Base-by-base conservation (phyloP, 2,113 vertebrate species). In the Microcebus murinus region DNA sequence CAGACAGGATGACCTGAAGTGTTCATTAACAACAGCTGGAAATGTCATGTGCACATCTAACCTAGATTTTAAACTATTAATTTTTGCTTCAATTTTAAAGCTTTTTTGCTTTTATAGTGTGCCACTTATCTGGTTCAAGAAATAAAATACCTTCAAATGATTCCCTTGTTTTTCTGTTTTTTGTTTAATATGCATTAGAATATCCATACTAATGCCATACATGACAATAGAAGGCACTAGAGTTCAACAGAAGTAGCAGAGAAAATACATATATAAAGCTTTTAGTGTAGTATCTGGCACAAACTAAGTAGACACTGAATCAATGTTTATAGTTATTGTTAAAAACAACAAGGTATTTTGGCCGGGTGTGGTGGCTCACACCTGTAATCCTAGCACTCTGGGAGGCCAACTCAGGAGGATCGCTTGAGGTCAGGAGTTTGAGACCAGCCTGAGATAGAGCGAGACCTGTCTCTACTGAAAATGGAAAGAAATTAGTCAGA, bases 1-100 rank as follows among this genome's bases (percentile, higher is more conserved):
- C 87, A 97, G 81, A 87, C 27, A 93, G 39, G 89, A 77, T 97
- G 96, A 96, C 93, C 97, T 31, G 34, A 87, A 83, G 93, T 57
- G 52, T 76, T 81, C 76, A 92, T 77, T 77, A 97, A 3, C 77
- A 97, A 81, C 86, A 86, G 87, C 84, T 97, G 84, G 94, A 98
- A 97, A 74, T 76, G 12, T 90, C 73, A 61, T 6, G 1, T 9
- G 68, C 14, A 36, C 4, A 42, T 63, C 0, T 82, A 94, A 87
- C 18, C 79, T 39, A 70, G 23, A 83, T 96, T 96, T 59, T 90
- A 96, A 97, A 91, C 85, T 80, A 55, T 90, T 93, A 83, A 67
- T 96, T 97, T 98, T 82, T 25, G 14, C 68, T 76, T 73, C 55
- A 70, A 12, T 82, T 87, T 91, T 52, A n/a, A 97, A 96, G 67